A percentile compares a stretch with the other conserved stretches of the same genome.
Evolutionary conservation across 2,113 vertebrate genomes (phyloP).

Genomic region (Andinoacara biseriatus): DNA sequence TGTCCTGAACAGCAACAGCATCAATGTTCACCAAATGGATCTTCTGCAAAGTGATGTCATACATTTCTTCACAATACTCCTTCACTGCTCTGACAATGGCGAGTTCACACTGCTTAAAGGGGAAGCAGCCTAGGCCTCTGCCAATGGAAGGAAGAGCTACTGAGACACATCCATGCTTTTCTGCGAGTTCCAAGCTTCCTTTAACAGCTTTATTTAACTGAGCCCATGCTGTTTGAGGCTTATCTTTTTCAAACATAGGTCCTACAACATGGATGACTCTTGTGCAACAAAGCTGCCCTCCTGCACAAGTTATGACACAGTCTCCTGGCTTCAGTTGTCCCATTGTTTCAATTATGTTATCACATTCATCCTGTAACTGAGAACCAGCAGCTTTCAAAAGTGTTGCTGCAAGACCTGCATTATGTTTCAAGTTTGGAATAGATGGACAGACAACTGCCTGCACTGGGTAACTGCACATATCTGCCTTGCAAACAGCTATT

Average conservation of each 20-base stretch:
- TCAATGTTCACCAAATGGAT: conserved; percentile 83
- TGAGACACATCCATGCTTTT: conserved; percentile 55
- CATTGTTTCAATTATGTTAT: conserved; percentile 42
- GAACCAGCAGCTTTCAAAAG: conserved; percentile 82
- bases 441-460: conserved; percentile 83
- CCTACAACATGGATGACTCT: conserved; percentile 84
- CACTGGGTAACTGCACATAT: conserved; percentile 77
- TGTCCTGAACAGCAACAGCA: conserved; percentile 54
- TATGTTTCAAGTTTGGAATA: conserved; percentile 73
- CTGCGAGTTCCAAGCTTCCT: conserved; percentile 78
- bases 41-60: conserved; percentile 67
- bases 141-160: conserved; percentile 88
- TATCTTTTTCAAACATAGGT: conserved; percentile 70
- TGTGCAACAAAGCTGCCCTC: conserved; percentile 81
- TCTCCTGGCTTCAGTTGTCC: conserved; percentile 66
- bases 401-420: conserved; percentile 70
- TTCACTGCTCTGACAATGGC: conserved; percentile 80
- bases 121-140: conserved; percentile 80
- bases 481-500: conserved; percentile 76
- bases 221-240: background rate
- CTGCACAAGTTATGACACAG: conserved; percentile 66
- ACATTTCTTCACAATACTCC: conserved; percentile 71
- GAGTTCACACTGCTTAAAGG: conserved; percentile 67
- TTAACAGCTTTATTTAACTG: conserved; percentile 76
- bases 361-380: conserved; percentile 76